A percentile compares a stretch with the other conserved stretches of the same genome.
Conservation (phyloP, 2,797 vertebrate genomes). For the Stomatorhinus walkeri region DNA sequence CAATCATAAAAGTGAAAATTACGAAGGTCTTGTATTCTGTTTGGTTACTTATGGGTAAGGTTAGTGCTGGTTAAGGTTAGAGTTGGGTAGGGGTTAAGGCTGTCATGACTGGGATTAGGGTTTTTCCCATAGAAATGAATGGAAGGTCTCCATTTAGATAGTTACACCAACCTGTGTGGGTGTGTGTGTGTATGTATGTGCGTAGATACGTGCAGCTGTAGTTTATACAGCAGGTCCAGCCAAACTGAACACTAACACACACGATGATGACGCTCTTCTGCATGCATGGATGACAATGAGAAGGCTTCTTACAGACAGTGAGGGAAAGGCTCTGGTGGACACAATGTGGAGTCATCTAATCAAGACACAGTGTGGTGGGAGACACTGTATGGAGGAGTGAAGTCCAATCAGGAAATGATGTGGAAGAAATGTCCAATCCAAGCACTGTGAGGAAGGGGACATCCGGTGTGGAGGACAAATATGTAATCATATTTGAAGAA, state of each 20-base stretch:
- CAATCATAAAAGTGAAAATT: not conserved
- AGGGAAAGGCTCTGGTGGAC: slow-evolving; percentile 18
- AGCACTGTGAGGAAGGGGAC: not conserved
- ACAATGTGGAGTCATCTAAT: slow-evolving; percentile 41
- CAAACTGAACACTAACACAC: not conserved
- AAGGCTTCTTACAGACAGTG: not conserved
- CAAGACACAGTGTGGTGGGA: slow-evolving; percentile 24
- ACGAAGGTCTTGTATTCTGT: not conserved
- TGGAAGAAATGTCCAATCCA: slow-evolving; percentile 28
- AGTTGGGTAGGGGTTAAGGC: not conserved
- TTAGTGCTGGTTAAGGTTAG: not conserved
- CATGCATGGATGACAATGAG: not conserved
- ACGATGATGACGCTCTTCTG: not conserved
- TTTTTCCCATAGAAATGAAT: not conserved
- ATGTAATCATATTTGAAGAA: not conserved
- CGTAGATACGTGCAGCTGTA: slow-evolving; percentile 22
- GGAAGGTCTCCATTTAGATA: not conserved
- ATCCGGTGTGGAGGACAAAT: not conserved
- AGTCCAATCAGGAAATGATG: slow-evolving; percentile 36
- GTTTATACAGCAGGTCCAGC: not conserved
- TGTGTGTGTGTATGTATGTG: not conserved
- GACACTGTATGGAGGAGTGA: slow-evolving; percentile 42
- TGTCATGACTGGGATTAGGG: not conserved
- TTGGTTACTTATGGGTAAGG: not conserved
- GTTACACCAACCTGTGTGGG: no score